A percentile compares a stretch with the other conserved stretches of the same genome.
Evolutionary conservation across 2,888 invertebrate genomes (phyloP).

Genomic region (Drosophila nigritarsus): DNA sequence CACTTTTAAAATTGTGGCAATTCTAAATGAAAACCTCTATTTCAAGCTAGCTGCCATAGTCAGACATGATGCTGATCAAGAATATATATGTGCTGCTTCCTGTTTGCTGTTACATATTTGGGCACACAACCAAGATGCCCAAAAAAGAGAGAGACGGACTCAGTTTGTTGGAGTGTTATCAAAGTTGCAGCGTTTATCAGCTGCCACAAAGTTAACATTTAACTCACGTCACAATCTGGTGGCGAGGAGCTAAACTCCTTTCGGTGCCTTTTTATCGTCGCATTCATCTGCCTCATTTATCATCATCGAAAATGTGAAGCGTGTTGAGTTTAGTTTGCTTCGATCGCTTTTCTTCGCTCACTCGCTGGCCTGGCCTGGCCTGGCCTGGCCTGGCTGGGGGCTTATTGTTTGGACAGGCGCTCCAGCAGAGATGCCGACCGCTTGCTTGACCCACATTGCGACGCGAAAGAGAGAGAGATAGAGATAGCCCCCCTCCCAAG

Average conservation of each 20-base stretch:
- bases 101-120: background rate
- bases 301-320: slow-evolving; percentile 79
- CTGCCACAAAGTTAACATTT: slow-evolving; percentile 48
- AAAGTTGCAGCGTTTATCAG: slow-evolving; percentile 38
- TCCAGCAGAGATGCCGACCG: slow-evolving; percentile 58
- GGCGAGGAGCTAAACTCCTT: slow-evolving; percentile 38
- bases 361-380: background rate
- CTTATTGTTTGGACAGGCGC: slow-evolving; percentile 63
- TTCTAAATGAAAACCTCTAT: background rate
- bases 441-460: slow-evolving; percentile 54
- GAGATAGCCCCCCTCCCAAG: slow-evolving; percentile 3
- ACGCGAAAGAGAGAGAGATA: slow-evolving; percentile 13
- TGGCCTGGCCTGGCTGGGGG: slow-evolving; percentile 37
- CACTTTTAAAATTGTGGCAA: background rate
- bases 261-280: slow-evolving; percentile 72
- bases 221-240: slow-evolving; percentile 39
- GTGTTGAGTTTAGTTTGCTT: slow-evolving; percentile 67
- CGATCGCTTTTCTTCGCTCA: slow-evolving; percentile 17
- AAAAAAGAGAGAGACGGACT: background rate
- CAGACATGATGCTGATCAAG: background rate
- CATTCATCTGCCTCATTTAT: slow-evolving; percentile 76
- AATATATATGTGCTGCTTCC: background rate
- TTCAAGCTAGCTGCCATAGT: background rate
- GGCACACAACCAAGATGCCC: background rate
- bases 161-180: slow-evolving; percentile 27